Evolutionary conservation across 2,797 vertebrate species (phyloP), one percentile per base, ranked within the genome.

Genomic region (Psittacula echo): DNA sequence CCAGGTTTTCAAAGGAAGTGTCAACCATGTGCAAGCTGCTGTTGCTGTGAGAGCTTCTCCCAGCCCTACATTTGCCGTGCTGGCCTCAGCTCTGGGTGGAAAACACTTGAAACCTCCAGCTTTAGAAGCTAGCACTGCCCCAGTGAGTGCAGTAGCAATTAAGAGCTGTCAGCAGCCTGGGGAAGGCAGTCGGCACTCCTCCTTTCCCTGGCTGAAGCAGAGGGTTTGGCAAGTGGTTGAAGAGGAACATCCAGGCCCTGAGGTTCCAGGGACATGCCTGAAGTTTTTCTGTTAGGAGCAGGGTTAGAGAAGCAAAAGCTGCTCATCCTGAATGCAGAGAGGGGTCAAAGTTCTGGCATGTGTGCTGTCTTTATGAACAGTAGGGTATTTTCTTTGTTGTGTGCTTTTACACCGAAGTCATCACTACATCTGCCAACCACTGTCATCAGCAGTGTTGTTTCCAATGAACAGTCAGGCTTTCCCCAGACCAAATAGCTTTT

Each of bases 401-500:
- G 34, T 53, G 61, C 66, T 85, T 51, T 80, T 60, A 30, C 5
- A 50, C 64, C 44, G 60, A 41, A 88, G 60, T 72, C n/a, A 72
- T 32, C 2, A 4, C 17, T 17, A 50, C 67, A 42, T 67, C 64
- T 91, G 74, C 86, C 77, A 94, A 53, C 71, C 1, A 27, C 80
- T 89, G 86, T 91, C 91, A 85, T 85, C 93, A 92, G 34, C 66
- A 47, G 9, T 22, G 23, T 22, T 88, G 29, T 65, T 94, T 74
- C 61, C 68, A 80, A 6, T 11, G 18, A 85, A 39, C 44, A 80
- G 21, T 29, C 41, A 66, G 67, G 48, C 71, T 82, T 95, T 79
- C 37, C n/a, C 9, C 32, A 32, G 71, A 48, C 41, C 67, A 87
- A 76, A 67, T 4, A 70, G 34, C 21, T n/a, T 81, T 89, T 85